Evolutionary conservation across 2,797 vertebrate genomes (phyloP), one percentile per base, ranked within the genome.

Genomic region (Pelochelys cantorii): DNA sequence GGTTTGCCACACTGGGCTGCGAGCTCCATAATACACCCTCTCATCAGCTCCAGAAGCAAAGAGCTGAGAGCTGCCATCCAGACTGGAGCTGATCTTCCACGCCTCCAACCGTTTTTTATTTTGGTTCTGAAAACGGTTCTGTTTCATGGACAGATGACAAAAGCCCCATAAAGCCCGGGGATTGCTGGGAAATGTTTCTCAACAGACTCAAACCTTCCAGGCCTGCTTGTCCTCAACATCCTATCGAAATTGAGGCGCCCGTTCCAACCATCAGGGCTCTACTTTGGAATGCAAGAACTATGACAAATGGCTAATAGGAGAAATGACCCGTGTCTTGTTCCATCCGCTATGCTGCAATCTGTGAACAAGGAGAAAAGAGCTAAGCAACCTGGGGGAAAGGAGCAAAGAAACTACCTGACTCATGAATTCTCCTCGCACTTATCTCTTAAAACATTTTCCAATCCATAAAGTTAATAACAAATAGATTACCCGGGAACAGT

Each of bases 381-480:
- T 9, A 55, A 53, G 53, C 31, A 88, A 83, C 37, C 55, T 37
- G 78, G 57, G 18, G 56, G 85, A 81, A 92, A 92, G 81, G 37
- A 83, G 80, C 3, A 93, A 96, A 95, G 81, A 88, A 0, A 92
- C 71, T 74, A 56, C 65, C 77, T 87, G 83, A 53, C 37, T 89
- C 34, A 71, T 94, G 37, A 48, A 85, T 92, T 90, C 91, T 14
- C 17, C 90, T 87, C 59, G 52, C 86, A 93, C 65, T 90, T 90
- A 79, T 23, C 79, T 59, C 80, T 92, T 87, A 91, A 83, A 29
- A 80, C 77, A 60, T 31, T 74, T 80, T 81, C 92, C 7, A 29
- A 3, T 56, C 25, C 86, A 84, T 89, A 96, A 93, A 86, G 91
- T 83, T 94, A 87, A 88, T 79, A 95, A 87, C n/a, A 89, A 85